These are phyloP conservation scores for Drosophila niveifrons DNA, from an alignment of 2,888 invertebrate genomes.

Conservation along the genomic window DNA sequence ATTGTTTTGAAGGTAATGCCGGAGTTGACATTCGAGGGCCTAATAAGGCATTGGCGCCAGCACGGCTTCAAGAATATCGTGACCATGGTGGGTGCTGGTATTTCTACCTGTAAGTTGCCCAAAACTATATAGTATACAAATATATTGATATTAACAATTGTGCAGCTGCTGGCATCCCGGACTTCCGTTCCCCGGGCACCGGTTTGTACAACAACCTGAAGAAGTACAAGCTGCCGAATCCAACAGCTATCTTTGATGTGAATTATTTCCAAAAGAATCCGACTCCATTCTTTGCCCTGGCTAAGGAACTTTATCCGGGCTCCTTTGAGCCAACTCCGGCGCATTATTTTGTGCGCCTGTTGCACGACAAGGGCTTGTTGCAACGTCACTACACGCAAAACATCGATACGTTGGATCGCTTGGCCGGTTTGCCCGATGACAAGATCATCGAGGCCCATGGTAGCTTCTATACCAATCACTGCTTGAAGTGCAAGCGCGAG, in stretches of 20 bases:
- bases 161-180: conserved; percentile 92
- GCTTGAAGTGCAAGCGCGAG: conserved; percentile 90
- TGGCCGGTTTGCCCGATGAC: conserved; percentile 93
- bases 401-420: conserved; percentile 96
- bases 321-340: conserved; percentile 94
- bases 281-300: conserved; percentile 95
- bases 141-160: background rate
- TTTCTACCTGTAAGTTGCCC: conserved; percentile 94
- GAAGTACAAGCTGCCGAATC: conserved; percentile 96
- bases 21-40: conserved; percentile 90
- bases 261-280: conserved; percentile 95
- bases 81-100: conserved; percentile 98
- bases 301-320: conserved; percentile 95
- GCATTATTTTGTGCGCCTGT: conserved; percentile 95
- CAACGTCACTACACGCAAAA: conserved; percentile 95
- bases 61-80: conserved; percentile 93
- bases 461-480: conserved; percentile 95
- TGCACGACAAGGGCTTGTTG: conserved; percentile 92
- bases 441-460: conserved; percentile 98
- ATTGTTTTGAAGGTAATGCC: conserved; percentile 87
- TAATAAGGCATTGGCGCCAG: conserved; percentile 92
- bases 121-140: background rate
- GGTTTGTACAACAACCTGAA: conserved; percentile 96
- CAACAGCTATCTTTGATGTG: conserved; percentile 96
- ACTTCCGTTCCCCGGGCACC: conserved; percentile 96